phyloP scores from a whole-genome alignment of 2,888 invertebrate genomes.

The Petrolisthes manimaculis region DNA sequence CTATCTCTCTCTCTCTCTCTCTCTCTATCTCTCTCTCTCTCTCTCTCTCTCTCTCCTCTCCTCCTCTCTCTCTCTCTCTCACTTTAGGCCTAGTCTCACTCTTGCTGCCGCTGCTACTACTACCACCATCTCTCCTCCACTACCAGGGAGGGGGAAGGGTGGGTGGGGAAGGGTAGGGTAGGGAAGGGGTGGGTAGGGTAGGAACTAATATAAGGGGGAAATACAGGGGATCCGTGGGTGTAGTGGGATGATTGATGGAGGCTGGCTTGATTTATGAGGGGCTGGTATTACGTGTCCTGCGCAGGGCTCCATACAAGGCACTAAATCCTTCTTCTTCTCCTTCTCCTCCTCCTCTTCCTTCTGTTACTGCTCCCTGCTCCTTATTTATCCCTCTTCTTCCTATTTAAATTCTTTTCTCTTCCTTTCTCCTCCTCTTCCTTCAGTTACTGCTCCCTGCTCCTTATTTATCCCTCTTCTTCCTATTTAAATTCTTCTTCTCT shows the following conservation, averaged over 20 bases:
- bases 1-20: slow-evolving; percentile 26
- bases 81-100: neutral
- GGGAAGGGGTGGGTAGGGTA: slow-evolving; percentile 11
- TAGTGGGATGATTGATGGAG: slow-evolving; percentile 31
- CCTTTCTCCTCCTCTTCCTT: neutral
- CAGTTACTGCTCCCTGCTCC: no score
- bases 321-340: slow-evolving; percentile 7
- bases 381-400: no score
- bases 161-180: no score
- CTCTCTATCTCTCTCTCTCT: slow-evolving; percentile 17
- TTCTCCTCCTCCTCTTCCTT: neutral
- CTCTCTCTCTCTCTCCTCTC: neutral
- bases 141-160: neutral
- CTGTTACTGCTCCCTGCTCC: slow-evolving; percentile 19
- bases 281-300: slow-evolving; percentile 38
- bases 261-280: slow-evolving; percentile 30
- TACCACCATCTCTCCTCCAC: neutral
- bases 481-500: no score
- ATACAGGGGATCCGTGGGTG: slow-evolving; percentile 38
- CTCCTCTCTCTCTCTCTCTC: neutral
- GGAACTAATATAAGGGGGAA: slow-evolving; percentile 39
- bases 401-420: no score
- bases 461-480: neutral
- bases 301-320: slow-evolving; percentile 33
- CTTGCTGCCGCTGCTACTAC: no score